Base-by-base conservation (phyloP, 2,797 vertebrate species). In the Neomorphus geoffroyi region DNA sequence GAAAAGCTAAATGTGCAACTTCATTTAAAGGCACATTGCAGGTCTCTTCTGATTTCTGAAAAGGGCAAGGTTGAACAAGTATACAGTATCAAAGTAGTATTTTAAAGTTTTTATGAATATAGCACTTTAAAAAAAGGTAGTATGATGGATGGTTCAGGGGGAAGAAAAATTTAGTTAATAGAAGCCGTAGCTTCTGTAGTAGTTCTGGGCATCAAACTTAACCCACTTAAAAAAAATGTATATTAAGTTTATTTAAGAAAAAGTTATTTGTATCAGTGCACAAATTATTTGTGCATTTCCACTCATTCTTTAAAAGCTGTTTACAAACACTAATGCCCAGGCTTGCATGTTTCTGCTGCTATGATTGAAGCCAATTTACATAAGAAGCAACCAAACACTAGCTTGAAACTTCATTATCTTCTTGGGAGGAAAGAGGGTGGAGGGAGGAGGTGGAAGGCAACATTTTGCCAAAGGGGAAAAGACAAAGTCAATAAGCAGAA, bases 291-390 rank as follows among this genome's bases (percentile, higher is more conserved):
- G 81, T 86, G 80, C 73, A 8, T 45, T 93, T 86, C 51, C 91
- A 4, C 7, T 28, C 18, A 69, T 93, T 83, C 79, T 96, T 57
- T 80, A 79, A 83, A 96, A 93, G 86, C 74, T 94, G 71, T 86
- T 83, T 72, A 80, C 46, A 60, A 80, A 71, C 71, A 56, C 66
- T 84, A 0, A 92, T 77, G 87, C 64, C 86, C 86, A 75, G 80
- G 74, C 80, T 89, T 96, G 96, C 96, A 90, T 92, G 93, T 86
- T 96, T 90, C 87, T 93, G 70, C 94, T 92, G 88, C 92, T 66
- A 22, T 91, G 61, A 64, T 65, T 92, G 81, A 92, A 81, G 79
- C 78, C 23, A 69, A 32, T 92, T 84, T 96, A 73, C 80, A 22
- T 35, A 90, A 89, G 70, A 93, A 96, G 71, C 70, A 39, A 84